A percentile compares a stretch with the other conserved stretches of the same genome.
phyloP scores from a whole-genome alignment of 2,113 vertebrate species.

The Spilogale gracilis region DNA sequence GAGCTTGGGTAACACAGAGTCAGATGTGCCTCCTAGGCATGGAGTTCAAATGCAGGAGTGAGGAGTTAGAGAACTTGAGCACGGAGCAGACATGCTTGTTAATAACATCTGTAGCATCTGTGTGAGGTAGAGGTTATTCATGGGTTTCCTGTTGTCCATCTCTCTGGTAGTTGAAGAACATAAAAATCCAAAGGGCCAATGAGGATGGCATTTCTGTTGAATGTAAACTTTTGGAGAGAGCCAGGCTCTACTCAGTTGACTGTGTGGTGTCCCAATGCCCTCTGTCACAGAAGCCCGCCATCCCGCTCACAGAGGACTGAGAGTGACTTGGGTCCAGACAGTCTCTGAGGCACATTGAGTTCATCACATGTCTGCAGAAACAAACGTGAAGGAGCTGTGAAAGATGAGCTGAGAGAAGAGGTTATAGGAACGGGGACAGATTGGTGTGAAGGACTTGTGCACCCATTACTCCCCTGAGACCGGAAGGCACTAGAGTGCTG shows the following conservation, averaged over 20 bases:
- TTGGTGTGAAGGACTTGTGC: too few relatives aligned
- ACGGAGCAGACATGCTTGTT: neutral
- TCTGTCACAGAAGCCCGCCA: neutral
- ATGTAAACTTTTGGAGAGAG: neutral
- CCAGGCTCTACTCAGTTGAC: neutral
- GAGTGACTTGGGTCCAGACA: neutral
- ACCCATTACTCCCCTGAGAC: neutral
- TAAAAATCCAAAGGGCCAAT: neutral
- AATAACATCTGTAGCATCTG: neutral
- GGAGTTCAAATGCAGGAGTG: neutral
- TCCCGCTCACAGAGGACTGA: neutral
- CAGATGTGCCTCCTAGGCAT: neutral
- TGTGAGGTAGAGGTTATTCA: neutral
- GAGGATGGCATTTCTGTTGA: rapidly evolving
- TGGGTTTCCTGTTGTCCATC: neutral
- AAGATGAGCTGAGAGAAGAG: neutral
- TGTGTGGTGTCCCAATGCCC: neutral
- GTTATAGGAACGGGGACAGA: rapidly evolving
- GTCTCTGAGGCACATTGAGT: neutral
- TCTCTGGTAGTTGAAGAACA: neutral
- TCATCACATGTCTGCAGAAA: neutral
- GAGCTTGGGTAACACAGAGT: neutral
- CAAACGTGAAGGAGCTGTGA: neutral
- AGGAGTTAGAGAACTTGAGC: neutral
- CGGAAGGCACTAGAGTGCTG: too few relatives aligned